phyloP scores from a whole-genome alignment of 2,113 vertebrate species.

The Pelecanoides urinatrix region DNA sequence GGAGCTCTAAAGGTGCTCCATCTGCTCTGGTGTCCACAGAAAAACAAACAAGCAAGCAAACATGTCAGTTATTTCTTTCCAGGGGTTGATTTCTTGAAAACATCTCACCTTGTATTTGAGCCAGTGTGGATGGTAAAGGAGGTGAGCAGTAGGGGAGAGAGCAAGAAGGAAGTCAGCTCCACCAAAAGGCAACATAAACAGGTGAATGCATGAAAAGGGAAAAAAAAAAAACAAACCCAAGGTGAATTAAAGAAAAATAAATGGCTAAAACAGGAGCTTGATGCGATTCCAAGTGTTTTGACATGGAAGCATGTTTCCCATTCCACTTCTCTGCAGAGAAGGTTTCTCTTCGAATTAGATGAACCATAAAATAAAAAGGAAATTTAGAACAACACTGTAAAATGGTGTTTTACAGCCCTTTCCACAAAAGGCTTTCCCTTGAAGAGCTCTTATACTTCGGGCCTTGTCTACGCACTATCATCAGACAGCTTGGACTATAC shows the following conservation, averaged over 20 bases:
- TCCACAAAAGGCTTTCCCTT: not conserved
- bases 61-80: not conserved
- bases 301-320: slow-evolving; percentile 25
- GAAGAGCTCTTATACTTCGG: not conserved
- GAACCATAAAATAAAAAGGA: slow-evolving; percentile 45
- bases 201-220: not conserved
- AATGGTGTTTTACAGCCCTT: not conserved
- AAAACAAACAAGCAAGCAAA: not conserved
- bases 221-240: not conserved
- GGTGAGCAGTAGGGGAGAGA: not conserved
- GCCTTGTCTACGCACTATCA: not conserved
- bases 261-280: slow-evolving; percentile 25
- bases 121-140: not conserved
- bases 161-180: not conserved
- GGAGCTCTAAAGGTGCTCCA: not conserved
- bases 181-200: not conserved
- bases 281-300: not conserved
- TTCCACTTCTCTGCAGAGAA: not conserved
- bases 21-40: not conserved
- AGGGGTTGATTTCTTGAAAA: not conserved
- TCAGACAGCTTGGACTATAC: not conserved
- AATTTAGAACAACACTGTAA: slow-evolving; percentile 43
- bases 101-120: not conserved
- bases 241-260: not conserved
- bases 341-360: slow-evolving; percentile 14